These are phyloP conservation scores for Mohoua ochrocephala DNA, from an alignment of 2,113 vertebrate genomes.

Conservation along the genomic window DNA sequence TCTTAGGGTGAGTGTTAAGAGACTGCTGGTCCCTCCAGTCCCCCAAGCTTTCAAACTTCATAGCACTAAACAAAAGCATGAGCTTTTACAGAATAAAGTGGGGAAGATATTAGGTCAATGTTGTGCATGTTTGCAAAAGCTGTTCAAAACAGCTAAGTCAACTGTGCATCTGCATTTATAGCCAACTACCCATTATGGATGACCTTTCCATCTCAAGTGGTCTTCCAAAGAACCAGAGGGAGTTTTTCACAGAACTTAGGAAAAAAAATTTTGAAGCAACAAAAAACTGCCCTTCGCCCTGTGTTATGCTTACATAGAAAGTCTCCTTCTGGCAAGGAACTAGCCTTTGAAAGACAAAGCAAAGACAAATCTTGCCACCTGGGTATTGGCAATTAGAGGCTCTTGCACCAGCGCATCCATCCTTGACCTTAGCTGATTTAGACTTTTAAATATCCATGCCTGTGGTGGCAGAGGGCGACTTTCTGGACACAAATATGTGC, in stretches of 20 bases:
- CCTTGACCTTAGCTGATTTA: slow-evolving; percentile 42
- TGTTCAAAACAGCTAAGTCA: neutral
- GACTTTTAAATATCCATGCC: slow-evolving; percentile 36
- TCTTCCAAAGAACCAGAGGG: neutral
- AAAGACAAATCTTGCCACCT: slow-evolving; percentile 33
- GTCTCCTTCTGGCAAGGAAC: neutral
- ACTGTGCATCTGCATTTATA: neutral
- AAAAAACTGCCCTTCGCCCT: neutral
- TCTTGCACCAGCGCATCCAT: slow-evolving; percentile 2
- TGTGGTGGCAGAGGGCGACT: neutral
- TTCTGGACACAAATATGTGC: slow-evolving; percentile 23
- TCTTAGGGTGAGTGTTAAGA: neutral
- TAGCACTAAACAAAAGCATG: neutral
- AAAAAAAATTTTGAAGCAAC: neutral
- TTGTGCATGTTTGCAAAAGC: neutral
- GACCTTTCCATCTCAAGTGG: slow-evolving; percentile 17
- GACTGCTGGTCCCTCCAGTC: neutral
- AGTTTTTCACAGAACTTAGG: neutral
- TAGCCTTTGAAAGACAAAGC: neutral
- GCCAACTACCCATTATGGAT: neutral
- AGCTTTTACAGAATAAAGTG: neutral
- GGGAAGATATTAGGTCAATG: neutral
- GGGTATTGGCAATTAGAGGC: slow-evolving; percentile 18
- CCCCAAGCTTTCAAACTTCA: neutral
- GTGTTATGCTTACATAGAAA: neutral